Evolutionary conservation across 2,113 vertebrate genomes (phyloP), one percentile per base, ranked within the genome.

Genomic region (Anarrhichthys ocellatus): DNA sequence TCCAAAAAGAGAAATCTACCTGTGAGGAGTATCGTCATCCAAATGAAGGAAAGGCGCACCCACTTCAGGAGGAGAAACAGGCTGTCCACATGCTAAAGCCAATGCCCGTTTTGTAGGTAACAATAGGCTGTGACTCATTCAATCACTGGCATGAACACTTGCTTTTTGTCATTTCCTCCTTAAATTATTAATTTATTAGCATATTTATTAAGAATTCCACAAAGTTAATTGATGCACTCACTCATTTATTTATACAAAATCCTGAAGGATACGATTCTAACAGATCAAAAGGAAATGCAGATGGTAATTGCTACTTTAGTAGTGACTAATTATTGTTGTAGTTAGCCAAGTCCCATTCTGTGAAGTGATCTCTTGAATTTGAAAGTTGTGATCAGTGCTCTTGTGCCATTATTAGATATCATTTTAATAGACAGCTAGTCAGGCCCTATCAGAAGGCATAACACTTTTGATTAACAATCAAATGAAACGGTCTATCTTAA

Each of bases 1-100:
- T 86, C 96, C 97, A 81, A 99, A 99, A 96, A 95, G 98, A 80
- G 98, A 99, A 95, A 99, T 99, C 91, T 99, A 99, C 96, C 97
- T 99, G 97, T 99, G 96, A 99, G 95, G 94, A 87, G 72, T 58
- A 78, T 56, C 77, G 70, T 67, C 68, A 87, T 85, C 80, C 29
- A 13, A 59, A 77, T 81, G 78, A 64, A 34, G 59, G 29, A 92
- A 79, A 90, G 70, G 59, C 85, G 87, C 83, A 91, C 81, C 83
- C 78, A 83, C 84, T 79, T 70, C 38, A 86, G 77, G 77, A 81
- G 84, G 68, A 80, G 84, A 90, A 90, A 88, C 56, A 82, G 86
- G 88, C 89, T 81, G 81, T 87, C 85, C 82, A 78, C 82, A 65
- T 42, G 40, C 81, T 81, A 72, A 92, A 88, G 90, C 90, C 92